A percentile compares a stretch with the other conserved stretches of the same genome.
These are phyloP conservation scores for Poliocrania exsul DNA, from an alignment of 2,797 vertebrate genomes.

Conservation along the genomic window DNA sequence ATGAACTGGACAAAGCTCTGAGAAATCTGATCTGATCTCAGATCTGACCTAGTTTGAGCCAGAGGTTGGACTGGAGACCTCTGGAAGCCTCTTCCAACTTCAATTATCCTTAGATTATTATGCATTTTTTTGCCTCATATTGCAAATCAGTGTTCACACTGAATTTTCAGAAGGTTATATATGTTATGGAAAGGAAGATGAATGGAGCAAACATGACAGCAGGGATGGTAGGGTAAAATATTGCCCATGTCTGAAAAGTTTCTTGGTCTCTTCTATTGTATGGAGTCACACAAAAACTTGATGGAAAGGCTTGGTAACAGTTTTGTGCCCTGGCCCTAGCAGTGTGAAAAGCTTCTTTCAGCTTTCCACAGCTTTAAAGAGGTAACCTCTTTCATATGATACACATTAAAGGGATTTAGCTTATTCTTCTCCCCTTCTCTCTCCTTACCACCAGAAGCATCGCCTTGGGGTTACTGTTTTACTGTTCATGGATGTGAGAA, in stretches of 20 bases:
- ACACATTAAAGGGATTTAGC: constrained; percentile 23
- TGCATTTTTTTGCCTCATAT: background rate
- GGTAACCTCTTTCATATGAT: background rate
- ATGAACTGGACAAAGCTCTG: background rate
- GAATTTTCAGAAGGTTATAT: background rate
- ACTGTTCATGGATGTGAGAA: background rate
- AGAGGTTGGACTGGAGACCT: background rate
- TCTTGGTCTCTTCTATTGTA: background rate
- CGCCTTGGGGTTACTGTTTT: background rate
- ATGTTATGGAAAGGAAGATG: background rate
- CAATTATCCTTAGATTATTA: background rate
- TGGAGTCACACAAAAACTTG: background rate
- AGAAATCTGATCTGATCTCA: background rate
- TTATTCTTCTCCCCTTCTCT: constrained; percentile 10
- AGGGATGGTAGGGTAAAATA: background rate
- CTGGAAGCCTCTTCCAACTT: too few species aligned
- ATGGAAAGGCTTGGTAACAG: background rate
- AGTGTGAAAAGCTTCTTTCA: background rate
- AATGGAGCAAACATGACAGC: background rate
- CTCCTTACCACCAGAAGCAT: background rate
- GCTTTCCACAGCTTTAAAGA: background rate
- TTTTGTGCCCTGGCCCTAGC: background rate
- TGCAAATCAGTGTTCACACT: background rate
- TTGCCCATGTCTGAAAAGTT: background rate
- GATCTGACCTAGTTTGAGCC: background rate